Percentiles rank a stretch among this genome's conserved stretches.
phyloP scores from a whole-genome alignment of 2,797 vertebrate genomes.

The Tympanoctomys barrerae region DNA sequence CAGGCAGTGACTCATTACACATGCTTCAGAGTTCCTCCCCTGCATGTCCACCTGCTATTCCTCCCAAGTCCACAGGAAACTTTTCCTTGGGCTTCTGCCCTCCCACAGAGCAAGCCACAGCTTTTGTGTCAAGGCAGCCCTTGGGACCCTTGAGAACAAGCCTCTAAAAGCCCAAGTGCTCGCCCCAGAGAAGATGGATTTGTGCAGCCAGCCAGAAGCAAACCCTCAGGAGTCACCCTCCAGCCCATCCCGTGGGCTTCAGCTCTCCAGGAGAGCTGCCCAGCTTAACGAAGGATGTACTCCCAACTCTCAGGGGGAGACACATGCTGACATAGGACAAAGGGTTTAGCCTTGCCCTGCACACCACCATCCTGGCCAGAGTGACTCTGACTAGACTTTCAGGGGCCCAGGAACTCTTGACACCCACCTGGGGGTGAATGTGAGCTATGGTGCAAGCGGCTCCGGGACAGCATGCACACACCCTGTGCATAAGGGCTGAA shows the following conservation, averaged over 20 bases:
- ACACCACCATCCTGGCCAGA: not conserved
- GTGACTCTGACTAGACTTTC: not conserved
- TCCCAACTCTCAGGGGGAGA: not conserved
- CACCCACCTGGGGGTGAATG: not conserved
- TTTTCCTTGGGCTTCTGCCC: not conserved
- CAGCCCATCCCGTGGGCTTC: not conserved
- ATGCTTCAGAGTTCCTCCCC: not conserved
- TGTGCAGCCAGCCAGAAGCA: not conserved
- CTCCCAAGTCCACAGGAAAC: not conserved
- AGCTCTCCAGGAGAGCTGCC: not conserved
- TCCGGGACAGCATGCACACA: not conserved
- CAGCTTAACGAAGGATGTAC: not conserved
- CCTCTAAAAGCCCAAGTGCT: not conserved
- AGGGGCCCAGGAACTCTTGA: not conserved
- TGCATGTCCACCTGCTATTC: not conserved
- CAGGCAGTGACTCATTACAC: not conserved
- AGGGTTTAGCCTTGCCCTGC: not conserved
- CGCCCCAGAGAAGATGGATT: not conserved
- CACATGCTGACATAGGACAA: too few relatives aligned
- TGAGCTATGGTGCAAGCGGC: not conserved
- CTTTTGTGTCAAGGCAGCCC: not conserved
- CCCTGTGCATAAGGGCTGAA: fast-evolving
- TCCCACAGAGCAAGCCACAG: not conserved
- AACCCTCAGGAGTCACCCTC: not conserved
- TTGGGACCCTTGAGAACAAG: not conserved